Evolutionary conservation across 2,113 vertebrate genomes (phyloP), one percentile per base, ranked within the genome.

Genomic region (Pionites leucogaster): DNA sequence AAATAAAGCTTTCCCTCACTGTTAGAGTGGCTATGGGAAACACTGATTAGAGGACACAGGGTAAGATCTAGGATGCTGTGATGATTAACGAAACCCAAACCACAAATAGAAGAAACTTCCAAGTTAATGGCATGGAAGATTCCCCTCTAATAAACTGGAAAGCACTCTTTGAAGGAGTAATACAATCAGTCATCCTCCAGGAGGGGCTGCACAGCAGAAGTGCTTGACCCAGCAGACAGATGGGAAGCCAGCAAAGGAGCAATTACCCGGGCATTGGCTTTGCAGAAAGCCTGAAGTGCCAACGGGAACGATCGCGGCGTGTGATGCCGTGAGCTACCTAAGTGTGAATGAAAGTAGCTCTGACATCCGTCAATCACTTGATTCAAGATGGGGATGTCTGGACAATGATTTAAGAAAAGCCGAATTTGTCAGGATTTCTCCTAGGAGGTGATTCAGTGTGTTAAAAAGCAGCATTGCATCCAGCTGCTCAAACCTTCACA

Each of bases 281-380:
- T 35, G 60, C 13, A 59, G 81, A 60, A 65, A 22, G 17, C 0
- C 16, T 4, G 13, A 28, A 20, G 13, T 33, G 39, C 37, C 76
- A 17, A 31, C 63, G 68, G 72, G 69, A 47, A 47, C 2, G 9
- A 25, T 5, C 35, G 0, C 0, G 5, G 35, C 7, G 31, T 3
- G n/a, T 1, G 44, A 10, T 16, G 57, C 17, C 63, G 27, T 8
- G 67, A 86, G 71, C 75, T 46, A 8, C 39, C 44, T 2, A 0
- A 20, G 22, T 3, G 68, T 7, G 53, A 22, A 2, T 5, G 72
- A n/a, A 29, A 71, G 50, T 1, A 31, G 31, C 24, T 53, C 22
- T 31, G 65, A 17, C 57, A 70, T 8, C 81, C 80, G n/a, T 57
- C 60, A 65, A 6, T 37, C 72, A 16, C 33, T 13, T 13, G 10